phyloP scores from a whole-genome alignment of 2,113 vertebrate species.

The Nannospalax galili region DNA sequence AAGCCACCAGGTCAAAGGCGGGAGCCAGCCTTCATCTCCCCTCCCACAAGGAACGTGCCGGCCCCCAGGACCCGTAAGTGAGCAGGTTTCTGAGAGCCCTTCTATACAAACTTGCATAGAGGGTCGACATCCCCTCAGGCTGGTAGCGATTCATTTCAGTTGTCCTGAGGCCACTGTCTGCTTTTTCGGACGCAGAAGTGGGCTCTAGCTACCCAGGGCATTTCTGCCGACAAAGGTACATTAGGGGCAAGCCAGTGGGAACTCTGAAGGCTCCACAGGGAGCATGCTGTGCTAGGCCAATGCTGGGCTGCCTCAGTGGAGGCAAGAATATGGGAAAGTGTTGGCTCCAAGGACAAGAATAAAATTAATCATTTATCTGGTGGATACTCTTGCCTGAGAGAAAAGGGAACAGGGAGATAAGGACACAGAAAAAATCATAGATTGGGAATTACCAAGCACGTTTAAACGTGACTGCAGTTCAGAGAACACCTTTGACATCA shows the following conservation, averaged over 20 bases:
- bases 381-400: not conserved
- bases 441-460: rapidly evolving
- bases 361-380: not conserved
- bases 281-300: rapidly evolving
- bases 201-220: rapidly evolving
- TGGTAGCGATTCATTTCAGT: rapidly evolving
- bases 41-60: not conserved
- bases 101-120: rapidly evolving
- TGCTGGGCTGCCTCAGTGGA: rapidly evolving
- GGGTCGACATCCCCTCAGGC: rapidly evolving
- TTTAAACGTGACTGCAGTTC: not conserved
- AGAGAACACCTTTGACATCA: rapidly evolving
- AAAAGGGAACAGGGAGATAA: not conserved
- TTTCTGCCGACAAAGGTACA: rapidly evolving
- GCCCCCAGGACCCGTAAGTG: rapidly evolving
- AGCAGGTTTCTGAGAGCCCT: not conserved
- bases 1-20: not conserved
- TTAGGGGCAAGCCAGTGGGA: not conserved
- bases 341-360: not conserved
- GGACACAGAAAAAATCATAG: rapidly evolving
- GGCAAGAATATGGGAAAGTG: not conserved
- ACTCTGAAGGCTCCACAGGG: rapidly evolving
- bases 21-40: too few species aligned
- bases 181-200: not conserved
- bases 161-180: not conserved